A percentile compares a stretch with the other conserved stretches of the same genome.
Conservation (phyloP, 2,797 vertebrate genomes). For the Lacerta viridis region DNA sequence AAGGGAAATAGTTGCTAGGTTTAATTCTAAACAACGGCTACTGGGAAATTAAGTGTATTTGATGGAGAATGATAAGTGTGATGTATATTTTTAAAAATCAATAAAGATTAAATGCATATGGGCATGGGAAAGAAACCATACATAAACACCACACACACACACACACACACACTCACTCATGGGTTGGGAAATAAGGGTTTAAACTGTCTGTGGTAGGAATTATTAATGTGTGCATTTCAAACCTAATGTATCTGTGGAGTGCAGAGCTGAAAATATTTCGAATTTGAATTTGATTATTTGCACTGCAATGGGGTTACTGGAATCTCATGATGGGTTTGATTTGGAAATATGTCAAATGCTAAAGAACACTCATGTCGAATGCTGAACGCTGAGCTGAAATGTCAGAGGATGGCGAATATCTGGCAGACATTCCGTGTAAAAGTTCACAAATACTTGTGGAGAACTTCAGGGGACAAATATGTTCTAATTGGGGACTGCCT, state of each 20-base stretch:
- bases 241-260: neutral
- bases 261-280: too few species aligned
- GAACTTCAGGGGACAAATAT: neutral
- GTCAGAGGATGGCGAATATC: too few species aligned
- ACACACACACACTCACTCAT: too few species aligned
- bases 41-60: neutral
- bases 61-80: too few species aligned
- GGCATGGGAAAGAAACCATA: neutral
- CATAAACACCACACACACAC: too few species aligned
- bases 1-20: neutral
- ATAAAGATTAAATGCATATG: neutral
- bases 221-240: neutral
- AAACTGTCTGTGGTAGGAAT: neutral
- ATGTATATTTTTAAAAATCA: too few species aligned
- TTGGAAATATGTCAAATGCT: neutral
- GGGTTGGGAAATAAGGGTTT: neutral
- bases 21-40: neutral
- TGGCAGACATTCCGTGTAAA: too few species aligned
- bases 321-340: neutral
- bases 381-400: neutral
- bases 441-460: neutral
- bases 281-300: neutral
- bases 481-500: neutral
- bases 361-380: neutral
- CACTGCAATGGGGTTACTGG: neutral